phyloP scores from a whole-genome alignment of 2,113 vertebrate genomes.

The Petroica traversi region DNA sequence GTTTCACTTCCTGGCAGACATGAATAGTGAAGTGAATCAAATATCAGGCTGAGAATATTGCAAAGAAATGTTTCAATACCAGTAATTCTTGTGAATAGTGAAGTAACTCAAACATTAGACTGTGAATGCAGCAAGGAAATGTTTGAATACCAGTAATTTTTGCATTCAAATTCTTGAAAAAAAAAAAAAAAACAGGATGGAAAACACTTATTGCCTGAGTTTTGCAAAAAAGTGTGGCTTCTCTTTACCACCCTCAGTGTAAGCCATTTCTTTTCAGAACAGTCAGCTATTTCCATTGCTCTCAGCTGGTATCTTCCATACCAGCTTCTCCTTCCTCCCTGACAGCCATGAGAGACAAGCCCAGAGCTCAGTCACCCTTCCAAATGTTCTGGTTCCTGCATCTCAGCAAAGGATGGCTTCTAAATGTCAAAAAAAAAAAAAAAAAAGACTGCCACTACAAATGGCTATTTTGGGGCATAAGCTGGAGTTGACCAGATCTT shows the following conservation, averaged over 20 bases:
- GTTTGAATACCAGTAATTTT: background rate
- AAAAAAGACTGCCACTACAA: background rate
- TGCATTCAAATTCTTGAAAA: too few species aligned
- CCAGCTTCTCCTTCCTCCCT: background rate
- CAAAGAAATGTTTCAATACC: background rate
- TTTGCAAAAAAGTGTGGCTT: background rate
- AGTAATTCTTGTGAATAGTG: background rate
- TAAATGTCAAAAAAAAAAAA: rapidly evolving
- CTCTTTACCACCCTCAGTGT: background rate
- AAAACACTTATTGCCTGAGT: background rate
- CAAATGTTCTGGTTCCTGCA: background rate
- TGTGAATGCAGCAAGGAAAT: background rate
- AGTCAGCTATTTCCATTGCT: background rate
- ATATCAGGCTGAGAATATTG: background rate
- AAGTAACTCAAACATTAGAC: background rate
- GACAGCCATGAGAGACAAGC: background rate
- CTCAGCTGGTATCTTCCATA: background rate
- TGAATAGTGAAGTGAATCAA: background rate
- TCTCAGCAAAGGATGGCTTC: background rate
- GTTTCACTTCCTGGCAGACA: background rate
- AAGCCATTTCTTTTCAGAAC: background rate
- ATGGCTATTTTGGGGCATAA: constrained; percentile 17
- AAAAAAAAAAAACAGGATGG: background rate
- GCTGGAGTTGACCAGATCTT: background rate
- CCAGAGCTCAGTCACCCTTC: background rate